These are phyloP conservation scores for Delichon dasypus DNA, from an alignment of 2,797 vertebrate genomes.

Conservation along the genomic window DNA sequence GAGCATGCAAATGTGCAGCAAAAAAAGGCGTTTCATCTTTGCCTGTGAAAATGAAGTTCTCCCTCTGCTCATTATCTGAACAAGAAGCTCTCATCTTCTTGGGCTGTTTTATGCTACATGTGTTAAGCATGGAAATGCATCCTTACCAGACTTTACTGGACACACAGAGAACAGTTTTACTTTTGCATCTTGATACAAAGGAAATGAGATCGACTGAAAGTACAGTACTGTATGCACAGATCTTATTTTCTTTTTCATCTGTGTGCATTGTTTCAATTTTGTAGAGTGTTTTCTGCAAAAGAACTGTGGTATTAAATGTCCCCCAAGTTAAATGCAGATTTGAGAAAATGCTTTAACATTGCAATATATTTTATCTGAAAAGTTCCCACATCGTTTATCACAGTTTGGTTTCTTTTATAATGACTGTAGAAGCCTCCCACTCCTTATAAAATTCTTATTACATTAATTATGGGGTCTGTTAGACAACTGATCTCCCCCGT, in stretches of 20 bases:
- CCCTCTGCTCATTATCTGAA: background rate
- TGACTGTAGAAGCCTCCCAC: background rate
- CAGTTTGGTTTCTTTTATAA: background rate
- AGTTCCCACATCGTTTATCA: background rate
- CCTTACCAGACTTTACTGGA: background rate
- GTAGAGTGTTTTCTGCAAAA: background rate
- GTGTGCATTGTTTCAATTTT: background rate
- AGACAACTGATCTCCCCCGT: background rate
- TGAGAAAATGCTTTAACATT: background rate
- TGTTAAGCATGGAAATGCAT: background rate
- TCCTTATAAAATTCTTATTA: background rate
- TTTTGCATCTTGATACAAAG: background rate
- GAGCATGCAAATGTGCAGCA: background rate
- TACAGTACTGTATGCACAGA: background rate
- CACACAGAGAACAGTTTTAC: background rate
- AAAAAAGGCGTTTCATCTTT: background rate
- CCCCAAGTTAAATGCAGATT: background rate
- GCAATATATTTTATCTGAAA: background rate
- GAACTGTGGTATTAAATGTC: background rate
- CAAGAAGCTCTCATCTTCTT: background rate
- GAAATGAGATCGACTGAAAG: background rate
- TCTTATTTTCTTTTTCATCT: background rate
- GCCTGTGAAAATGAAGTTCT: background rate
- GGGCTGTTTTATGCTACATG: rapidly evolving
- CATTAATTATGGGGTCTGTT: constrained; percentile 9